Conservation (phyloP, 53 echinoderm and acorn worm genomes). For the Pentamera pediparva region DNA sequence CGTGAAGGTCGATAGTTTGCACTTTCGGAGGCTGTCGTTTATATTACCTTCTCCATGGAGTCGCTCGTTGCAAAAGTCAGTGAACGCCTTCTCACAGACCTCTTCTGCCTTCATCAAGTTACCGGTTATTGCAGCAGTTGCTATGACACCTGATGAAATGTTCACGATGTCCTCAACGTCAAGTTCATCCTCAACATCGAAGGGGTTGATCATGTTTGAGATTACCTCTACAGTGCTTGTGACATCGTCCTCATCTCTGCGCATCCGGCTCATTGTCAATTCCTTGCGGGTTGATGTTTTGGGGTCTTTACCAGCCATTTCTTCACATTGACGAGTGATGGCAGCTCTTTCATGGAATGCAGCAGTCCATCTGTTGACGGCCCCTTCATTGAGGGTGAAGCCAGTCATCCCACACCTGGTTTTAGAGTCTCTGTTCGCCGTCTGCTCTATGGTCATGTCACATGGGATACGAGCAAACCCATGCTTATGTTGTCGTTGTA, state of each 20-base stretch:
- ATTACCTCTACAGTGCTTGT: background rate
- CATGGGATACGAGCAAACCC: conserved; percentile 44
- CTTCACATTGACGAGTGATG: conserved; percentile 46
- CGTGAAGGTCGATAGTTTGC: conserved; percentile 26
- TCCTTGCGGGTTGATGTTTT: background rate
- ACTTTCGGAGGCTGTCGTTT: conserved; percentile 10
- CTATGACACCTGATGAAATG: conserved; percentile 49
- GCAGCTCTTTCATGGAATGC: conserved; percentile 45
- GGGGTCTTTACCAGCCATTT: conserved; percentile 55
- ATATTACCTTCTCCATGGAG: background rate
- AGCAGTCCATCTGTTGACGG: conserved; percentile 47
- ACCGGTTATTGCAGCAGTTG: conserved; percentile 13
- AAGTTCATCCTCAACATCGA: conserved; percentile 8
- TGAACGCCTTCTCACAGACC: conserved; percentile 21
- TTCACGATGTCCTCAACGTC: conserved; percentile 19
- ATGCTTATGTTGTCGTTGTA: conserved; percentile 47
- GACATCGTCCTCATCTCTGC: conserved; percentile 24
- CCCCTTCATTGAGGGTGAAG: conserved; percentile 34
- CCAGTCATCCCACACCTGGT: conserved; percentile 51
- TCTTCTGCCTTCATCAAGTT: conserved; percentile 40
- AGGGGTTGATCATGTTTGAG: conserved; percentile 44
- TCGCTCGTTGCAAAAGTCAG: conserved; percentile 1
- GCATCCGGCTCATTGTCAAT: conserved; percentile 10
- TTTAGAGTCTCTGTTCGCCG: conserved; percentile 48
- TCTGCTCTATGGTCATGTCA: conserved; percentile 50